A percentile compares a stretch with the other conserved stretches of the same genome.
These are phyloP conservation scores for Enteromius thamalakanensis DNA, from an alignment of 2,797 vertebrate genomes.

Conservation along the genomic window DNA sequence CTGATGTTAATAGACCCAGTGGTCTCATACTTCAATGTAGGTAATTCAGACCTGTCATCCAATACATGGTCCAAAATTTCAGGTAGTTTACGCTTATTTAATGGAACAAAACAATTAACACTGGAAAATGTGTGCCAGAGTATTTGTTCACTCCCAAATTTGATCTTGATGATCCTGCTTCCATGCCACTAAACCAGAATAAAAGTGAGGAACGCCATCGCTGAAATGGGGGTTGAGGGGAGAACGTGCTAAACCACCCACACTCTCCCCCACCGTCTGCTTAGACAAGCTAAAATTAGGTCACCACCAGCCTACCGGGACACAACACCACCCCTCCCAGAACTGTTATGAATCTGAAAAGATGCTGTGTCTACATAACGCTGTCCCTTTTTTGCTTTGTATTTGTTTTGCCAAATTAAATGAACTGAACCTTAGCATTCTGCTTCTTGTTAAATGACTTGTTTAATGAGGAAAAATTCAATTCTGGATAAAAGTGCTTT, in stretches of 20 bases:
- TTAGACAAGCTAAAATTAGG: slow-evolving; percentile 61
- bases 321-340: slow-evolving; percentile 45
- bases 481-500: slow-evolving; percentile 19
- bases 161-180: background rate
- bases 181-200: background rate
- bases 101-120: background rate
- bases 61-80: background rate
- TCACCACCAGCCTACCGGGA: slow-evolving; percentile 64
- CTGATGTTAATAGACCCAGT: background rate
- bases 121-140: background rate
- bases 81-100: background rate
- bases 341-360: slow-evolving; percentile 27
- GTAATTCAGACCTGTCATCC: background rate
- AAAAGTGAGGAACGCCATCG: background rate
- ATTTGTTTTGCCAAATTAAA: background rate
- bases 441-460: slow-evolving; percentile 11
- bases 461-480: background rate
- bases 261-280: slow-evolving; percentile 26
- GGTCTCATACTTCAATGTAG: background rate
- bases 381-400: background rate
- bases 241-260: slow-evolving; percentile 23
- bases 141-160: background rate
- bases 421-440: slow-evolving; percentile 1
- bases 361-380: slow-evolving; percentile 5
- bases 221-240: slow-evolving; percentile 23